Percentiles rank a stretch among this genome's conserved stretches.
Conservation (phyloP, 2,797 vertebrate species). For the Lerista edwardsae region DNA sequence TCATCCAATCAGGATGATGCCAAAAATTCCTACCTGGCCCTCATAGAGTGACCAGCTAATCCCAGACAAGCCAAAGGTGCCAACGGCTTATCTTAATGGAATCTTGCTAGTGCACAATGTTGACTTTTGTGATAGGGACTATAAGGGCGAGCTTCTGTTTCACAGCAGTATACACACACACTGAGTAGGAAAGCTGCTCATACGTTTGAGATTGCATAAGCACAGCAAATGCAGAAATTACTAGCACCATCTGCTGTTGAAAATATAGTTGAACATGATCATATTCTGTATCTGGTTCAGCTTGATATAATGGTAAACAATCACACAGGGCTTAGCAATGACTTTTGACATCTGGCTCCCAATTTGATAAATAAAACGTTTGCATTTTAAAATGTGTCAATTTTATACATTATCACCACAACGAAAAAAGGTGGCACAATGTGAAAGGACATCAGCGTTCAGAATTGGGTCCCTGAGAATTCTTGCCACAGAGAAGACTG, state of each 20-base stretch:
- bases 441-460: background rate
- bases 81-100: background rate
- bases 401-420: background rate
- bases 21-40: too few species aligned
- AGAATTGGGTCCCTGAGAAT: too few species aligned
- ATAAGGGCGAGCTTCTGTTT: slow-evolving; percentile 21
- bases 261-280: slow-evolving; percentile 20
- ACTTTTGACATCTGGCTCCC: background rate
- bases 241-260: slow-evolving; percentile 65
- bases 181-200: slow-evolving; percentile 1
- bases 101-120: background rate
- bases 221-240: slow-evolving; percentile 56
- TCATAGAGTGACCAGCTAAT: too few species aligned
- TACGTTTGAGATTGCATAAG: slow-evolving; percentile 1
- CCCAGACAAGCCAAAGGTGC: too few species aligned
- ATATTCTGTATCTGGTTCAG: background rate
- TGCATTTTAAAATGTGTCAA: background rate
- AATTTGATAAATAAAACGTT: background rate
- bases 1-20: too few species aligned
- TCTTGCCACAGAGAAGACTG: background rate
- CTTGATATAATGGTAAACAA: background rate
- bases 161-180: slow-evolving; percentile 2
- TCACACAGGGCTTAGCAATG: too few species aligned
- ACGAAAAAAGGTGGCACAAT: background rate
- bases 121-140: background rate